Evolutionary conservation across 2,797 vertebrate genomes (phyloP).

Genomic region (Xenops minutus): DNA sequence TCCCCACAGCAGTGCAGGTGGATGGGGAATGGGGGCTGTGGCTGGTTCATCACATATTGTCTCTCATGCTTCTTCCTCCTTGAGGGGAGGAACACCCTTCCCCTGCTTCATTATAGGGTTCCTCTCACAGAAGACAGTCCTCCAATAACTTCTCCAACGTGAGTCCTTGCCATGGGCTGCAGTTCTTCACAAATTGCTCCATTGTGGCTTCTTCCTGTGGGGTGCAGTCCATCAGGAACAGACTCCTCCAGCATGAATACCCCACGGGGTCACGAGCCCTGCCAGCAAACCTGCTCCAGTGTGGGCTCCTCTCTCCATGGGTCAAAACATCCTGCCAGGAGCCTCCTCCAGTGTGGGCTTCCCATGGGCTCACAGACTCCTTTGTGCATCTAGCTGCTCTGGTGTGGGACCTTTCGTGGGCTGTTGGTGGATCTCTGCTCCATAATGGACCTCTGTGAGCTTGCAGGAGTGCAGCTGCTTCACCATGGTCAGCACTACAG

Average conservation of each 20-base stretch:
- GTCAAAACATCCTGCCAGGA: background rate
- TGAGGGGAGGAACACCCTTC: background rate
- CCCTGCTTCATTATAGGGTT: background rate
- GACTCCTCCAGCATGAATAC: background rate
- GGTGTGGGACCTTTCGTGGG: background rate
- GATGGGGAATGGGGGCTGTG: background rate
- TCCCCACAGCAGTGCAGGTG: background rate
- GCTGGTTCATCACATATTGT: background rate
- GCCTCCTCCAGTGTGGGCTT: background rate
- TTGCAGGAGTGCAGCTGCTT: background rate
- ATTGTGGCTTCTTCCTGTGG: rapidly evolving
- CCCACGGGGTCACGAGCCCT: background rate
- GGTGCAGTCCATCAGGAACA: background rate
- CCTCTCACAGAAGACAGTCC: background rate
- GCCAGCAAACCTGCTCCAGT: background rate
- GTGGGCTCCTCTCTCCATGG: background rate
- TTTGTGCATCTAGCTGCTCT: background rate
- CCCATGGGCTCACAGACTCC: background rate
- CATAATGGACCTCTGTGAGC: background rate
- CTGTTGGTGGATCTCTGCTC: background rate
- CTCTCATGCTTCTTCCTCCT: background rate
- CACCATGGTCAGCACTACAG: background rate
- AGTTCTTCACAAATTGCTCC: background rate
- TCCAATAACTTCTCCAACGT: background rate
- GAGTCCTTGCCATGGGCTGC: background rate